Percentiles rank a stretch among this genome's conserved stretches.
phyloP scores from a whole-genome alignment of 2,888 invertebrate species.

The Ophion ellenae region DNA sequence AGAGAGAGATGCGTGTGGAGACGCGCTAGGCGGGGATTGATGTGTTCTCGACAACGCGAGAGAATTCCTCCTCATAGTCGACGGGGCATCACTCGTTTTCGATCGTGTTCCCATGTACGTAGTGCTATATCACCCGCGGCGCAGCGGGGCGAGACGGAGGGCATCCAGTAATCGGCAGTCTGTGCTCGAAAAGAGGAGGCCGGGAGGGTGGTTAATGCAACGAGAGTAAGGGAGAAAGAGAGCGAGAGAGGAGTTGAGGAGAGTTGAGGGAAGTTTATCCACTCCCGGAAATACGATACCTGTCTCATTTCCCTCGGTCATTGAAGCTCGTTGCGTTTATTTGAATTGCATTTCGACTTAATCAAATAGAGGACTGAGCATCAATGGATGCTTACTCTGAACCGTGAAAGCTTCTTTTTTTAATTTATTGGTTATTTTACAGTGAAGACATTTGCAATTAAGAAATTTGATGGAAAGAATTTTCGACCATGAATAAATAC shows the following conservation, averaged over 20 bases:
- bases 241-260: conserved; percentile 47
- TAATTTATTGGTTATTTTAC: no score
- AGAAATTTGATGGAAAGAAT: no score
- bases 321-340: no score
- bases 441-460: no score
- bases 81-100: conserved; percentile 46
- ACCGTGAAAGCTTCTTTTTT: no score
- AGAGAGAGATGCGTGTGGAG: no score
- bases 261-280: conserved; percentile 51
- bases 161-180: conserved; percentile 16
- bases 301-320: not conserved
- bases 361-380: no score
- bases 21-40: not conserved
- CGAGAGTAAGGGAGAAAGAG: conserved; percentile 32
- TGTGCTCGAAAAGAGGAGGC: conserved; percentile 45
- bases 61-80: conserved; percentile 17
- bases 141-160: not conserved
- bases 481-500: no score
- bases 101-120: conserved; percentile 35
- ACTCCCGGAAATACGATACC: conserved; percentile 50
- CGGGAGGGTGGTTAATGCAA: conserved; percentile 54
- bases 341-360: no score
- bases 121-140: not conserved
- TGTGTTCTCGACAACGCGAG: conserved; percentile 18
- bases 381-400: no score